A percentile compares a stretch with the other conserved stretches of the same genome.
Evolutionary conservation across 2,797 vertebrate genomes (phyloP).

Genomic region (Distichodus sexfasciatus): DNA sequence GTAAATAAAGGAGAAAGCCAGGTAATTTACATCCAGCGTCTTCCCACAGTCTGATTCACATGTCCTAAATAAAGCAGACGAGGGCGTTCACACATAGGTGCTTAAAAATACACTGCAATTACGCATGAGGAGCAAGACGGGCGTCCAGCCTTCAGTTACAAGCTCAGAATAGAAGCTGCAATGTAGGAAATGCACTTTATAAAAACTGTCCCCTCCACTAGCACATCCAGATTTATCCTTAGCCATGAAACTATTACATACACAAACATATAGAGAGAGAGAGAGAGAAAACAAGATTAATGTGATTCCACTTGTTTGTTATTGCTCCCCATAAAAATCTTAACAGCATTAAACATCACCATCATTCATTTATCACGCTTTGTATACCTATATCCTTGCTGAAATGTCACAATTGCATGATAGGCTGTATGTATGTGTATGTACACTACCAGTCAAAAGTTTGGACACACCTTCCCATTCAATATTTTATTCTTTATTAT

Average conservation of each 20-base stretch:
- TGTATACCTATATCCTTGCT: too few species aligned
- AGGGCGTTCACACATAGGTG: conserved; percentile 40
- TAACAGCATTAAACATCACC: too few species aligned
- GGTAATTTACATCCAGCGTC: conserved; percentile 31
- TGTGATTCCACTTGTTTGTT: too few species aligned
- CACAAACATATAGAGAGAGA: too few species aligned
- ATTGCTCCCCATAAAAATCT: too few species aligned
- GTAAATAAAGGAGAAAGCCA: conserved; percentile 43
- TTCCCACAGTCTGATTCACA: conserved; percentile 43
- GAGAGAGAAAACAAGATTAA: too few species aligned
- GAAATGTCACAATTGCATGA: too few species aligned
- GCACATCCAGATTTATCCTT: neutral
- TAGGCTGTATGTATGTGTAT: too few species aligned
- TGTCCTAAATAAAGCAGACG: conserved; percentile 39
- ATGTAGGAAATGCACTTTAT: neutral
- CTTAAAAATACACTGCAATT: conserved; percentile 34
- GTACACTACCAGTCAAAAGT: too few species aligned
- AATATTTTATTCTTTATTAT: too few species aligned
- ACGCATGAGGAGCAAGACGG: conserved; percentile 28
- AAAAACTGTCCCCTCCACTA: neutral
- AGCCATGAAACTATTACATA: neutral
- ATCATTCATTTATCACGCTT: too few species aligned
- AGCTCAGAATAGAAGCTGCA: conserved; percentile 4
- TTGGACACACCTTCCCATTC: too few species aligned
- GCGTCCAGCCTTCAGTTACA: neutral